Conservation (phyloP, 1,140 invertebrate species). For the Cardiocondyla obscurior region DNA sequence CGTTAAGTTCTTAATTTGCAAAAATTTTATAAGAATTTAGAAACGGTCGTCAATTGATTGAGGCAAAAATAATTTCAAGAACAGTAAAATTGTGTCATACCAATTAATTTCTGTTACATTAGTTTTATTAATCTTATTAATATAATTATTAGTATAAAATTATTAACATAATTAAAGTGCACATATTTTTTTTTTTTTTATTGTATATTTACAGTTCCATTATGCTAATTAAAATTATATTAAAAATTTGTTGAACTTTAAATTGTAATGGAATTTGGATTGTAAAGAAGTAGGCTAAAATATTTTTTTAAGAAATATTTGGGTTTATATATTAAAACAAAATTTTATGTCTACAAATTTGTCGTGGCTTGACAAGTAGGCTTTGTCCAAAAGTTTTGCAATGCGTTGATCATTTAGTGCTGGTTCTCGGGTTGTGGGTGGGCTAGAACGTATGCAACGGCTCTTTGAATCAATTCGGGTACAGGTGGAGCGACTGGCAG, state of each 20-base stretch:
- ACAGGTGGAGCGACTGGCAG: slow-evolving; percentile 84
- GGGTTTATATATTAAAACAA: slow-evolving; percentile 18
- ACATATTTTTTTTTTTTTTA: too few species aligned
- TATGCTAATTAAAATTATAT: too few species aligned
- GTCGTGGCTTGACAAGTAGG: background rate
- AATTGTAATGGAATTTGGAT: background rate
- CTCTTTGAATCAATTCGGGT: slow-evolving; percentile 80
- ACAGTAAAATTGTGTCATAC: background rate
- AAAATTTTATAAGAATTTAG: background rate
- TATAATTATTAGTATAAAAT: too few species aligned
- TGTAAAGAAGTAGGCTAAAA: background rate
- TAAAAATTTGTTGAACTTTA: too few species aligned
- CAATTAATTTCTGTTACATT: background rate
- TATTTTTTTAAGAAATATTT: slow-evolving; percentile 18
- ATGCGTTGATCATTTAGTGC: background rate
- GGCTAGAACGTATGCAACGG: slow-evolving; percentile 80
- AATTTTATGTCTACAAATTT: slow-evolving; percentile 15
- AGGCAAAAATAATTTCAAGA: too few species aligned
- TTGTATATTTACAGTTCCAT: too few species aligned
- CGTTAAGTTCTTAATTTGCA: background rate
- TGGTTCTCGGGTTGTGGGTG: slow-evolving; percentile 67
- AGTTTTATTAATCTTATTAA: too few species aligned
- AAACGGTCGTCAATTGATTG: background rate
- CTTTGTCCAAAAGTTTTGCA: slow-evolving; percentile 11
- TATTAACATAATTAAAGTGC: too few species aligned